These are phyloP conservation scores for Vanessa atalanta DNA, from an alignment of 1,140 invertebrate genomes.

Conservation along the genomic window DNA sequence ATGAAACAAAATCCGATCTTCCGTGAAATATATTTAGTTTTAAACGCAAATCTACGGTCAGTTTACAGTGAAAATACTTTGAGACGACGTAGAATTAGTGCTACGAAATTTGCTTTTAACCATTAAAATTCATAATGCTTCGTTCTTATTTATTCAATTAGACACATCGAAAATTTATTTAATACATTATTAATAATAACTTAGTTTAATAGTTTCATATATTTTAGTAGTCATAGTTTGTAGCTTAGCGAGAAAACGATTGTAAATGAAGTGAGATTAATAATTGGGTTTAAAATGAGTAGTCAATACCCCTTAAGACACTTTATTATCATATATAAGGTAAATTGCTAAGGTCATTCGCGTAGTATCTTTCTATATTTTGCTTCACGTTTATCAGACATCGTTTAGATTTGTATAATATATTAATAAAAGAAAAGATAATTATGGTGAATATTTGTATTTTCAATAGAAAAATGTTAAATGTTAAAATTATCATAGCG, in stretches of 20 bases:
- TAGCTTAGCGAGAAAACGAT: too few species aligned
- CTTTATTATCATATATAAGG: neutral
- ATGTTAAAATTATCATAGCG: too few species aligned
- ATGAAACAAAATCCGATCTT: slow-evolving; percentile 21
- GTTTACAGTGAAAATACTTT: neutral
- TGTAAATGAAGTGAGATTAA: neutral
- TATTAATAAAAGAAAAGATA: neutral
- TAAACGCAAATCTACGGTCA: neutral
- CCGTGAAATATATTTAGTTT: slow-evolving; percentile 17
- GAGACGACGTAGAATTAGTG: neutral
- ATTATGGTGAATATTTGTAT: neutral
- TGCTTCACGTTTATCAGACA: neutral
- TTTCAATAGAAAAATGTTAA: too few species aligned
- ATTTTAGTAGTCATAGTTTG: too few species aligned
- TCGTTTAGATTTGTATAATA: neutral
- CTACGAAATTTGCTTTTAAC: neutral
- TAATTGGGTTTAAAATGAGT: neutral
- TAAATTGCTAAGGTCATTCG: neutral
- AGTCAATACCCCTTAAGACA: neutral
- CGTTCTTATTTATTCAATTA: neutral
- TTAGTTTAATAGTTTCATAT: neutral
- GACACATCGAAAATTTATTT: neutral
- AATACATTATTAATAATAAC: neutral
- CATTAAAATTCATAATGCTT: slow-evolving; percentile 2
- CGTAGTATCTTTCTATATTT: neutral